Evolutionary conservation across 2,113 vertebrate species (phyloP), one percentile per base, ranked within the genome.

Genomic region (Rhinogobius similis): DNA sequence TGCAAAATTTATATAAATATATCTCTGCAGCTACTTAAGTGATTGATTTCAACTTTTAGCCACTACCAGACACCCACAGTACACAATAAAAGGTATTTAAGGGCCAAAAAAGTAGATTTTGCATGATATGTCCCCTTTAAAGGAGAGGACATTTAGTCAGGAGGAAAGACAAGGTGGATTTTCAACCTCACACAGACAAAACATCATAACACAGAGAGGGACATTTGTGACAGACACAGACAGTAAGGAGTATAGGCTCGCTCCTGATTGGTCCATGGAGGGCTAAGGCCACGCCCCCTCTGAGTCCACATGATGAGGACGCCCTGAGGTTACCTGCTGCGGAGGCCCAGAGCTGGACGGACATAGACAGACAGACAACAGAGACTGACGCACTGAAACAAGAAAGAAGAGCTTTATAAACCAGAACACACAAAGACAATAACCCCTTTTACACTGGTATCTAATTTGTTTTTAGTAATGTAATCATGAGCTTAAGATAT

Each of bases 381-480:
- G 87, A 73, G 83, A 92, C 69, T 85, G 86, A 90, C 27, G 88
- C 90, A 91, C 92, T 94, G 92, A 77, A 94, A 93, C 84, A 92
- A 91, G 89, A 93, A 86, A 93, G 82, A 91, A 91, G 50, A 92
- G 85, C 77, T 89, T 90, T 88, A 85, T 79, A 87, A 76, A 78
- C 81, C 91, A 67, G 87, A 82, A 90, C 82, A 86, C 82, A 81
- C 86, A 84, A 83, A 89, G 59, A 79, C 20, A 65, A 67, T 74
- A 88, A 72, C 87, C 81, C 58, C 58, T 36, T 61, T 61, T 61
- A 61, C 58, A 61, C 58, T 36, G 58, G 18, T 38, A 58, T 11
- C 18, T 61, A 36, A 36, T 8, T 36, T 5, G 32, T 36, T 36
- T 36, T 36, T 8, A 7, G 32, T 36, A 5, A 36, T 36, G 32